Evolutionary conservation across 2,888 invertebrate species (phyloP).

Genomic region (Bugula neritina): DNA sequence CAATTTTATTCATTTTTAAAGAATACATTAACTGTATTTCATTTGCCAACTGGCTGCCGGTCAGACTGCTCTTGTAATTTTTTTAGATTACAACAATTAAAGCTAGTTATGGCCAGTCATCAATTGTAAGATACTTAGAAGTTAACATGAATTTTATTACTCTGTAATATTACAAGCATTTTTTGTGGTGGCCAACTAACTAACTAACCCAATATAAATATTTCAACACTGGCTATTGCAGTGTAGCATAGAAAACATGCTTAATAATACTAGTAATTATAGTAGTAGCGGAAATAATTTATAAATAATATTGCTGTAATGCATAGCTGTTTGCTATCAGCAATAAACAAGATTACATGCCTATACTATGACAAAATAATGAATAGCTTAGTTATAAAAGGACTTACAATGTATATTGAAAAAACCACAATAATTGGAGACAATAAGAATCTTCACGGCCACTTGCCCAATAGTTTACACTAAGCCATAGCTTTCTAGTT

Average conservation of each 20-base stretch:
- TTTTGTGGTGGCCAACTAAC: background rate
- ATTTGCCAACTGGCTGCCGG: slow-evolving; percentile 3
- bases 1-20: slow-evolving; percentile 17
- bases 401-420: too few relatives aligned
- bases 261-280: background rate
- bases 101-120: too few relatives aligned
- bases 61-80: background rate
- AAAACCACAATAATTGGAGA: too few relatives aligned
- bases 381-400: too few relatives aligned
- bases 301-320: background rate
- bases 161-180: background rate
- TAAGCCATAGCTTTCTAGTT: too few relatives aligned
- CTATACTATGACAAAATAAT: too few relatives aligned
- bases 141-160: background rate
- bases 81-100: background rate
- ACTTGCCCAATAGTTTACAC: too few relatives aligned
- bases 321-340: too few relatives aligned
- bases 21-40: slow-evolving; percentile 15
- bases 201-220: background rate
- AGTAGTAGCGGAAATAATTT: background rate
- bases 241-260: background rate
- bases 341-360: too few relatives aligned
- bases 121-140: too few relatives aligned
- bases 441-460: too few relatives aligned
- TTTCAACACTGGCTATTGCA: background rate